Evolutionary conservation across 2,888 invertebrate species (phyloP).

Genomic region (Aquatica leii): DNA sequence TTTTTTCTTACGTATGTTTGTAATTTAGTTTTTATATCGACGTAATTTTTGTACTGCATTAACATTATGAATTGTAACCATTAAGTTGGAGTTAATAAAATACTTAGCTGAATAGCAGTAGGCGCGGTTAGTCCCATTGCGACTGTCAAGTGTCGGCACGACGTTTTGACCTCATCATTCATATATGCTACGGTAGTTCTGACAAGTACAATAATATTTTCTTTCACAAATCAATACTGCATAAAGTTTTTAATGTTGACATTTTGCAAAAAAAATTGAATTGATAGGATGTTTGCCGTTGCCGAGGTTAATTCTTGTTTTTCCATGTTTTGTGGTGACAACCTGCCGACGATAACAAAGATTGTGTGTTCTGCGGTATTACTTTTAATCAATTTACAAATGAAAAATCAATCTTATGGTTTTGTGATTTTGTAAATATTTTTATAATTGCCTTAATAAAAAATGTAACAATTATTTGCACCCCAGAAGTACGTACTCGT

Average conservation of each 20-base stretch:
- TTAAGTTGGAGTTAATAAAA: conserved; percentile 43
- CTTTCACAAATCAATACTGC: conserved; percentile 45
- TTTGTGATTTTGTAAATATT: no score
- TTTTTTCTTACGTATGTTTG: no score
- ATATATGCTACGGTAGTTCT: conserved; percentile 40
- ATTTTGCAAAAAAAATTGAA: neutral
- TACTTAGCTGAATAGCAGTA: conserved; percentile 42
- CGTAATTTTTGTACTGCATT: neutral
- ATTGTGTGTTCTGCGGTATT: no score
- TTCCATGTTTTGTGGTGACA: no score
- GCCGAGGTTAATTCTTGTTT: no score
- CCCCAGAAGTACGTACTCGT: no score
- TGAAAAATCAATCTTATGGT: no score
- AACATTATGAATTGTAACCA: conserved; percentile 16
- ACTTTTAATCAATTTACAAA: no score
- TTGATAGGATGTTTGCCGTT: neutral
- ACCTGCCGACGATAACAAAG: no score
- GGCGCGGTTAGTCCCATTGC: conserved; percentile 49
- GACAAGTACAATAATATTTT: conserved; percentile 47
- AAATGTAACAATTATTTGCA: no score
- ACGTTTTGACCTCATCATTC: conserved; percentile 55
- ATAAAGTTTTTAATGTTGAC: neutral
- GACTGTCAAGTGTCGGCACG: conserved; percentile 47
- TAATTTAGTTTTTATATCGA: no score
- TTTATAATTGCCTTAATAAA: no score